phyloP scores from a whole-genome alignment of 2,113 vertebrate genomes.

The Sciurus niger region DNA sequence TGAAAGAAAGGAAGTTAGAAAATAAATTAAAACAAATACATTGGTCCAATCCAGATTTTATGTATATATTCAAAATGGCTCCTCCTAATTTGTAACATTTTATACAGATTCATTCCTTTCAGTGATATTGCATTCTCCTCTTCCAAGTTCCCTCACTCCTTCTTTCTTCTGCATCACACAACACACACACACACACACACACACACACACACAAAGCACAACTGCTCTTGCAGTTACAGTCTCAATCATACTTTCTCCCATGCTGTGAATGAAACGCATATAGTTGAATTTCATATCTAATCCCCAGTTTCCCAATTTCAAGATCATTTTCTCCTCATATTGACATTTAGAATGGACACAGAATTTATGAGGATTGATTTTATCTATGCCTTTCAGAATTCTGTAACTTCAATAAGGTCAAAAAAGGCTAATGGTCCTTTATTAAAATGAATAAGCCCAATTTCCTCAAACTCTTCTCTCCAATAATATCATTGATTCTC shows the following conservation, averaged over 20 bases:
- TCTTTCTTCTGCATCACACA: neutral
- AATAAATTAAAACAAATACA: no score
- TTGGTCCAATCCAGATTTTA: neutral
- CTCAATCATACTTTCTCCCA: constrained; percentile 33
- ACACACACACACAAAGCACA: neutral
- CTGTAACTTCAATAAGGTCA: constrained; percentile 69
- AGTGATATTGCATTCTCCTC: neutral
- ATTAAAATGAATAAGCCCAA: constrained; percentile 79
- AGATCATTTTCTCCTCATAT: constrained; percentile 63
- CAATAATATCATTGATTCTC: constrained; percentile 76
- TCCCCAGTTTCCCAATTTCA: constrained; percentile 48
- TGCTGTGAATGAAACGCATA: constrained; percentile 58
- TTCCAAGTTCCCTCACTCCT: neutral
- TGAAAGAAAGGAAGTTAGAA: no score
- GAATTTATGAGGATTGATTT: constrained; percentile 79
- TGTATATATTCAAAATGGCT: neutral
- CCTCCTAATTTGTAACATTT: neutral
- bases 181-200: neutral
- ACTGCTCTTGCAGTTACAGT: neutral
- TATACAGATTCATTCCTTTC: neutral
- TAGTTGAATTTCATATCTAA: constrained; percentile 58
- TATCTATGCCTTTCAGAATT: constrained; percentile 75
- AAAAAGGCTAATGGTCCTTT: constrained; percentile 72
- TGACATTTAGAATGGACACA: constrained; percentile 58
- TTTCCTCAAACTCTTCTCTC: constrained; percentile 71